Conservation (phyloP, 2,888 invertebrate genomes). For the Cylindroiulus punctatus region DNA sequence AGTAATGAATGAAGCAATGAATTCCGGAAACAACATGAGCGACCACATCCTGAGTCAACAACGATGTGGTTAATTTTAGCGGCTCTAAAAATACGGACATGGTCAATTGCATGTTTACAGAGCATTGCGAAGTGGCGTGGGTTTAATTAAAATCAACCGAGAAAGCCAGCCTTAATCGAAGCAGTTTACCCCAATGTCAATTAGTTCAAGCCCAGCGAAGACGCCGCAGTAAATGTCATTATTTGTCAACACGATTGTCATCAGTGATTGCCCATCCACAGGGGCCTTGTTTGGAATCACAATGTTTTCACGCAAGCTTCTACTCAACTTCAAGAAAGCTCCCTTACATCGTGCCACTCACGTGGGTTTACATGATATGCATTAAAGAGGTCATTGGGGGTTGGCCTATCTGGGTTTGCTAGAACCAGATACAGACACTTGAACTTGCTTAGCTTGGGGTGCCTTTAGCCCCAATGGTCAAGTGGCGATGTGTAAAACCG, state of each 20-base stretch:
- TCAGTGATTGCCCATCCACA: background rate
- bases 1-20: no score
- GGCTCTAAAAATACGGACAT: background rate
- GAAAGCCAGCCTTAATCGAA: background rate
- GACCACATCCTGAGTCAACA: background rate
- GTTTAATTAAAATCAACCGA: background rate
- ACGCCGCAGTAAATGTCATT: background rate
- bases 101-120: background rate
- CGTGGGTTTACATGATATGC: no score
- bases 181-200: background rate
- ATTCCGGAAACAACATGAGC: background rate
- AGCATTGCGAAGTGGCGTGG: slow-evolving; percentile 18
- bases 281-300: no score
- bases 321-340: no score
- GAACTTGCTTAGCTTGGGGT: no score
- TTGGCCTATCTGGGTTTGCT: no score
- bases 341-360: no score
- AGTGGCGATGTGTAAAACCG: no score
- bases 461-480: no score
- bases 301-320: no score
- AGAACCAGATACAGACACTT: no score
- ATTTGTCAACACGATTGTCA: background rate
- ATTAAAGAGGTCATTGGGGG: no score
- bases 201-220: background rate
- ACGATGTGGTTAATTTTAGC: background rate